Conservation (phyloP, 1,140 invertebrate species). For the Drosophila sucinea region DNA sequence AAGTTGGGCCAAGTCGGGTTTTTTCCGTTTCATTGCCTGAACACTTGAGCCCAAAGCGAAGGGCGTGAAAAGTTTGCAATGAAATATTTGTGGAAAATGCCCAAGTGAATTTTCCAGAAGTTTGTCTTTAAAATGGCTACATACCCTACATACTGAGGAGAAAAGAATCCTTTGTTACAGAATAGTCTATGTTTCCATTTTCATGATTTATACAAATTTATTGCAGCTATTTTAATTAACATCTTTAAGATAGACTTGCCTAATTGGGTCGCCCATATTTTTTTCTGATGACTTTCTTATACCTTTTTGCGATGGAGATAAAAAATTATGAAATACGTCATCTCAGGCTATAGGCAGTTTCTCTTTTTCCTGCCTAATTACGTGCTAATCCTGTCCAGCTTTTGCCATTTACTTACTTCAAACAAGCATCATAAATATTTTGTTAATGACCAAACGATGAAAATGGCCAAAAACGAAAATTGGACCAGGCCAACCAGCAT, state of each 20-base stretch:
- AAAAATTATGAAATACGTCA: neutral
- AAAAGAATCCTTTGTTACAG: too few relatives aligned
- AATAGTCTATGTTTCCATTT: too few relatives aligned
- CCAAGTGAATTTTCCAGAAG: neutral
- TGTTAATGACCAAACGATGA: conserved; percentile 48
- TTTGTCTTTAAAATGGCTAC: neutral
- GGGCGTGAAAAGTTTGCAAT: conserved; percentile 27
- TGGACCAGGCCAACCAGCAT: conserved; percentile 37
- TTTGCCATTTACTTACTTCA: conserved; percentile 10
- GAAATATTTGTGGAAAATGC: conserved; percentile 28
- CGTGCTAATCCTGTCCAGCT: conserved; percentile 4
- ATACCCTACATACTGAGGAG: too few relatives aligned
- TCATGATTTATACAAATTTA: too few relatives aligned
- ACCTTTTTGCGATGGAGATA: neutral
- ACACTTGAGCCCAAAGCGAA: conserved; percentile 23
- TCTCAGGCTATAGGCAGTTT: neutral
- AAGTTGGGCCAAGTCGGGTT: conserved; percentile 43
- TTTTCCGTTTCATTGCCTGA: conserved; percentile 10
- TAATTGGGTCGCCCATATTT: neutral
- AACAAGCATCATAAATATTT: conserved; percentile 56
- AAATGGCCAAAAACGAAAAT: conserved; percentile 35
- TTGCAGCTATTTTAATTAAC: too few relatives aligned
- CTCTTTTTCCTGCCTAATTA: neutral
- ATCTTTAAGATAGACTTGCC: too few relatives aligned
- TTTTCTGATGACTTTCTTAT: neutral